A percentile compares a stretch with the other conserved stretches of the same genome.
Evolutionary conservation across 1,140 invertebrate genomes (phyloP).

Genomic region (Drosophila nebulosa): DNA sequence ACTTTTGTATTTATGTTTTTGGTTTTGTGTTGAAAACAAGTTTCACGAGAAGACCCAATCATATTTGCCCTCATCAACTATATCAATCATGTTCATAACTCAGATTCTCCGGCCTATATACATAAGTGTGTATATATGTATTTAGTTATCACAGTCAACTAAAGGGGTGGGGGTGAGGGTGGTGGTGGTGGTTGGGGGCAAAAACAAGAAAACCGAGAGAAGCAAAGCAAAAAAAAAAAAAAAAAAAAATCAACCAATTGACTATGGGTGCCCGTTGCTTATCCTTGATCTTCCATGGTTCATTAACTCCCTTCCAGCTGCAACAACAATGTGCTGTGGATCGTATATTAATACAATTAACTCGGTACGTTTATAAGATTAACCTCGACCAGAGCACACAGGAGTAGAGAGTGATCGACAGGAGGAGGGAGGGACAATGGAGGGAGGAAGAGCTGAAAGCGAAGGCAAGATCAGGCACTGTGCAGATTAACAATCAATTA

Average conservation of each 20-base stretch:
- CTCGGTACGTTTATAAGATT: slow-evolving; percentile 72
- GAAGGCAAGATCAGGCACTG: slow-evolving; percentile 55
- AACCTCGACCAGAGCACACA: slow-evolving; percentile 41
- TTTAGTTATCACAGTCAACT: slow-evolving; percentile 53
- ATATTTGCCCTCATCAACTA: background rate
- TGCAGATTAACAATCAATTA: slow-evolving; percentile 79
- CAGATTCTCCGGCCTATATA: slow-evolving; percentile 40
- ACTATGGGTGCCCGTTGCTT: slow-evolving; percentile 47
- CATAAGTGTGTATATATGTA: slow-evolving; percentile 19
- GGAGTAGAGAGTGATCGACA: background rate
- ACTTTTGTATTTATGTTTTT: background rate
- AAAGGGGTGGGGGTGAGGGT: background rate
- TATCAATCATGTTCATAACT: slow-evolving; percentile 2
- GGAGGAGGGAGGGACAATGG: background rate
- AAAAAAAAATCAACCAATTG: slow-evolving; percentile 61
- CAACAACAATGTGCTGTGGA: slow-evolving; percentile 41
- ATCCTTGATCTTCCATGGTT: slow-evolving; percentile 79
- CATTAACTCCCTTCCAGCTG: slow-evolving; percentile 63
- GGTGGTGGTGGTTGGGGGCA: background rate
- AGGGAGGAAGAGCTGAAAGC: too few species aligned
- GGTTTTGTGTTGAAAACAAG: background rate
- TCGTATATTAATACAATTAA: slow-evolving; percentile 79
- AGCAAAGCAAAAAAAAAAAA: slow-evolving; percentile 19
- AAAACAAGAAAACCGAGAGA: slow-evolving; percentile 5
- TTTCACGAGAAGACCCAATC: background rate